Evolutionary conservation across 1,140 invertebrate species (phyloP).

Genomic region (Antheraea pernyi): DNA sequence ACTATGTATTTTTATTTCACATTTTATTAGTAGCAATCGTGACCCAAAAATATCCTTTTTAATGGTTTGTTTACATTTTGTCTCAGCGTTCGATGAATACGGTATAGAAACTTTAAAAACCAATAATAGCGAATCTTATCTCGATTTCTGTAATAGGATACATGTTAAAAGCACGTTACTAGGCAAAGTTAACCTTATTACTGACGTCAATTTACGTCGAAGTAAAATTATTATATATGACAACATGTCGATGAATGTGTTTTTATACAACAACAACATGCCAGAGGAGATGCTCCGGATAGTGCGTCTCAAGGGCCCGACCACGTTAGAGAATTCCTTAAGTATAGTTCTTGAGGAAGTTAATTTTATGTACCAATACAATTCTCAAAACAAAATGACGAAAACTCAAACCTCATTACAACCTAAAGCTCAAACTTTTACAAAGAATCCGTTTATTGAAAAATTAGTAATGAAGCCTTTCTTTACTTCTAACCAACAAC

Average conservation of each 20-base stretch:
- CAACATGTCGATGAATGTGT: not conserved
- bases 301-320: not conserved
- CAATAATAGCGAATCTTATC: slow-evolving; percentile 8
- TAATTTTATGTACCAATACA: not conserved
- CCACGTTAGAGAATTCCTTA: not conserved
- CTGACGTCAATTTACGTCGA: not conserved
- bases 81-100: too few relatives aligned
- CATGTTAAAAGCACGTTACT: slow-evolving; percentile 6
- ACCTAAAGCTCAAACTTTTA: too few relatives aligned
- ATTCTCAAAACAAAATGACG: not conserved
- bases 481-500: too few relatives aligned
- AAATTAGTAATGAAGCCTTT: too few relatives aligned
- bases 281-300: not conserved
- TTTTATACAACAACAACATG: not conserved
- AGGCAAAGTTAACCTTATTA: not conserved
- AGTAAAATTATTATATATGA: slow-evolving; percentile 4
- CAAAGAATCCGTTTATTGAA: too few relatives aligned
- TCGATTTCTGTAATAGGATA: slow-evolving; percentile 9
- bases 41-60: too few relatives aligned
- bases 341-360: slow-evolving; percentile 2
- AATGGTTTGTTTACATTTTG: too few relatives aligned
- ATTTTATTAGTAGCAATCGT: too few relatives aligned
- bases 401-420: too few relatives aligned
- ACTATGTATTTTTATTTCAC: too few relatives aligned
- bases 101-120: slow-evolving; percentile 16